A percentile compares a stretch with the other conserved stretches of the same genome.
phyloP scores from a whole-genome alignment of 2,113 vertebrate genomes.

The Mionectes macconnelli region DNA sequence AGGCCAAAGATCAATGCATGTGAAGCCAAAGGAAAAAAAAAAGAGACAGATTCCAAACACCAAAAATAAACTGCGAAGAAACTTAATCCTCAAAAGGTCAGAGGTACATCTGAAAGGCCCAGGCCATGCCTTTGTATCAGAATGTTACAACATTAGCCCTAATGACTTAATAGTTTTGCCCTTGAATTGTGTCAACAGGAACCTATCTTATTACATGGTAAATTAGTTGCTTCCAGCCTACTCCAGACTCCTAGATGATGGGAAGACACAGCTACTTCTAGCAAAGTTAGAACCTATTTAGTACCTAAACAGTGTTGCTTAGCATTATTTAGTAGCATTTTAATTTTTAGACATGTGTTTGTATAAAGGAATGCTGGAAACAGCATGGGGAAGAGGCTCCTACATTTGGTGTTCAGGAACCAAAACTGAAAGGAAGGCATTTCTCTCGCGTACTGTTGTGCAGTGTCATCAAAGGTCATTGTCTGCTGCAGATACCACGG shows the following conservation, averaged over 20 bases:
- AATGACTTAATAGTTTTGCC: constrained; percentile 62
- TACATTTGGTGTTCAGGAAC: neutral
- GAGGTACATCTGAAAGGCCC: constrained; percentile 39
- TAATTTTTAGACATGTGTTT: neutral
- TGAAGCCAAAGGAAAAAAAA: neutral
- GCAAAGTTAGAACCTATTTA: neutral
- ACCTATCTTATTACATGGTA: constrained; percentile 60
- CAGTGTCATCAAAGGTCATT: constrained; percentile 30
- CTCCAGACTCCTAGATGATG: neutral
- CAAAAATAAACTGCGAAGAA: constrained; percentile 55
- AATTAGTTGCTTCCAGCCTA: constrained; percentile 52
- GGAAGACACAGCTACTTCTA: neutral
- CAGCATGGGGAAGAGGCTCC: neutral
- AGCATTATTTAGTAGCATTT: neutral
- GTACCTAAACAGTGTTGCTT: neutral
- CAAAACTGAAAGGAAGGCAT: neutral
- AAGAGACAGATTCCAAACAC: neutral
- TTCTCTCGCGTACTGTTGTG: neutral
- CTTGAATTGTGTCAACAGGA: constrained; percentile 58
- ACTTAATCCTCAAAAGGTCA: constrained; percentile 63
- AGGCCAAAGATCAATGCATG: neutral
- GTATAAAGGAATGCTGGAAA: neutral
- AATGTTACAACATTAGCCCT: constrained; percentile 61
- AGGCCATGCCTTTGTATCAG: constrained; percentile 37
- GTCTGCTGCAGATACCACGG: constrained; percentile 5